Evolutionary conservation across 2,888 invertebrate genomes (phyloP).

Genomic region (Rhamphomyia laevipes): DNA sequence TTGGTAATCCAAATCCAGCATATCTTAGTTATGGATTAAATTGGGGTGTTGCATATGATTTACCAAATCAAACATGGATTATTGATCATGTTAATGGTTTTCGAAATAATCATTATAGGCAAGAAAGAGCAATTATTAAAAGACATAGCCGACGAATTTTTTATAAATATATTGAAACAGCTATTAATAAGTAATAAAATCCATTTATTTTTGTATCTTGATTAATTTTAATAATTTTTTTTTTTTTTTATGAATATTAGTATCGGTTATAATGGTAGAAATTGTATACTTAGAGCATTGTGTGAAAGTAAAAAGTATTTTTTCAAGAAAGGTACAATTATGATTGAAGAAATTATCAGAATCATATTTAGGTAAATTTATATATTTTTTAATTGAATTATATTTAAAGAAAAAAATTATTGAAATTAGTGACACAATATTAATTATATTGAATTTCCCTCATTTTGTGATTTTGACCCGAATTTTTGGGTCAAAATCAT

Average conservation of each 20-base stretch:
- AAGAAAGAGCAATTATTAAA: constrained; percentile 36
- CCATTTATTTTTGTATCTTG: too few relatives aligned
- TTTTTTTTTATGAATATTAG: constrained; percentile 38
- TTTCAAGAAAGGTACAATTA: constrained; percentile 47
- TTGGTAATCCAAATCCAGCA: constrained; percentile 44
- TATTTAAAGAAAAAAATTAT: too few relatives aligned
- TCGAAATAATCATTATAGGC: constrained; percentile 8
- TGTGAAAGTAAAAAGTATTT: constrained; percentile 64
- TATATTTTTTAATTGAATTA: neutral
- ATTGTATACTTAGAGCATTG: constrained; percentile 57
- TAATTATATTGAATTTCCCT: too few relatives aligned
- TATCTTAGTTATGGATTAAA: constrained; percentile 53
- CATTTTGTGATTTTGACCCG: too few relatives aligned
- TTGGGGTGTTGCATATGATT: constrained; percentile 57
- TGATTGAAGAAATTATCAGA: constrained; percentile 58
- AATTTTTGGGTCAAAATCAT: too few relatives aligned
- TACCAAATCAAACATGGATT: constrained; percentile 45
- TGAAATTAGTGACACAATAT: too few relatives aligned
- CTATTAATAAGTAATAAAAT: constrained; percentile 51
- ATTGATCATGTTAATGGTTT: constrained; percentile 32
- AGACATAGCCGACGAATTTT: constrained; percentile 35
- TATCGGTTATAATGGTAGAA: constrained; percentile 63
- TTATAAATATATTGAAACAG: constrained; percentile 31
- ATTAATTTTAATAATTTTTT: too few relatives aligned
- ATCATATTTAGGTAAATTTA: constrained; percentile 54